Evolutionary conservation across 2,113 vertebrate genomes (phyloP), one percentile per base, ranked within the genome.

Genomic region (Guaruba guarouba): DNA sequence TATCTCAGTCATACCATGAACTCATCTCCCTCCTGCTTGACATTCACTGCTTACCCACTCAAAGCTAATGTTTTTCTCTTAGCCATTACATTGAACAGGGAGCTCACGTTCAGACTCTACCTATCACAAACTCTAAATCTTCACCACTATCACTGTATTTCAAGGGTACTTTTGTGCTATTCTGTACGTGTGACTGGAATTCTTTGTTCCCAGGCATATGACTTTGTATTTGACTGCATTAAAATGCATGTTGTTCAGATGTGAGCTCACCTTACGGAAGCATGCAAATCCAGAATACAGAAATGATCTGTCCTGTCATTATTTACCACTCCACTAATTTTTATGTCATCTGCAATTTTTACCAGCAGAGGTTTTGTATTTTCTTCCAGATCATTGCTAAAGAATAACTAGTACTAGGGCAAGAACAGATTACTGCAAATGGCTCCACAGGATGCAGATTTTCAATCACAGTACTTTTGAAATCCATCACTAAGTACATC

Each of bases 261-360:
- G 76, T 92, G 88, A 97, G 77, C 73, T 94, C 95, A 94, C 62
- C 83, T 71, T 44, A 81, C 0, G 0, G 86, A 93, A 93, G 92
- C 74, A 95, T 90, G 88, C 66, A 92, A 84, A 95, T 73, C 55
- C 62, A 92, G 68, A 86, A 83, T 37, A 81, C 43, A 78, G 80
- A 91, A 93, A 94, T 91, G 8, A 92, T 68, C 51, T 93, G 29
- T 62, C 35, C 88, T 75, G n/a, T 37, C 80, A 71, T 97, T 90
- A 92, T 86, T 96, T 95, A 91, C 73, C 92, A 86, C 90, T 92
- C 71, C 90, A 96, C 73, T 92, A 89, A 95, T 90, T 94, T 96
- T 94, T 86, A 94, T 95, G 73, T 73, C 80, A 49, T 31, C 80
- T 93, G 74, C 69, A 92, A 48, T 92, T 88, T 93, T 95, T 95